Evolutionary conservation across 1,140 invertebrate genomes (phyloP).

Genomic region (Drosophila repleta): DNA sequence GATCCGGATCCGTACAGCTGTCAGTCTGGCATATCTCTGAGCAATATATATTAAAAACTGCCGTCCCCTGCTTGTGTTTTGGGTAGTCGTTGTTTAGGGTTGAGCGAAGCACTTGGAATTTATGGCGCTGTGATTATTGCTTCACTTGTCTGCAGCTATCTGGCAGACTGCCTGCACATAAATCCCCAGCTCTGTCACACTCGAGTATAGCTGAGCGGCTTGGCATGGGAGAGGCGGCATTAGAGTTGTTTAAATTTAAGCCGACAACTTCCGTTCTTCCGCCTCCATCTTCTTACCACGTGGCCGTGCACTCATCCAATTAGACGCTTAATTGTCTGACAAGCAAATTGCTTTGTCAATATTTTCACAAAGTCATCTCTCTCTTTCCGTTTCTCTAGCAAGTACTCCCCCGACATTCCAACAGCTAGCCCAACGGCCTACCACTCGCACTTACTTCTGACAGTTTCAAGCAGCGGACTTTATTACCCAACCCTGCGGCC

Average conservation of each 20-base stretch:
- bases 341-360: constrained; percentile 82
- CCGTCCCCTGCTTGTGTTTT: constrained; percentile 43
- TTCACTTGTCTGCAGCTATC: constrained; percentile 75
- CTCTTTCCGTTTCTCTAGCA: not conserved
- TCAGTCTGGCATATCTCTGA: constrained; percentile 71
- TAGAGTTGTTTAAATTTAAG: constrained; percentile 44
- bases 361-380: constrained; percentile 77
- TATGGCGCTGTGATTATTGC: constrained; percentile 77
- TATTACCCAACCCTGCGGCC: constrained; percentile 70
- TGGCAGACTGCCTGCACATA: constrained; percentile 49
- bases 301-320: constrained; percentile 75
- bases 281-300: constrained; percentile 31
- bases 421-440: constrained; percentile 8
- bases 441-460: constrained; percentile 64
- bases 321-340: constrained; percentile 82
- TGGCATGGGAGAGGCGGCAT: not conserved
- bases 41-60: constrained; percentile 78
- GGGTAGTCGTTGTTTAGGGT: not conserved
- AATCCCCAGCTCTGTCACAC: constrained; percentile 59
- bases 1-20: constrained; percentile 55
- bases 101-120: constrained; percentile 58
- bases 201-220: constrained; percentile 30
- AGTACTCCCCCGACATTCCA: not conserved
- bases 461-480: constrained; percentile 77
- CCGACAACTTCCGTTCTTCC: constrained; percentile 35